Base-by-base conservation (phyloP, 2,888 invertebrate species). In the Mesorhabditis spiculigera region DNA sequence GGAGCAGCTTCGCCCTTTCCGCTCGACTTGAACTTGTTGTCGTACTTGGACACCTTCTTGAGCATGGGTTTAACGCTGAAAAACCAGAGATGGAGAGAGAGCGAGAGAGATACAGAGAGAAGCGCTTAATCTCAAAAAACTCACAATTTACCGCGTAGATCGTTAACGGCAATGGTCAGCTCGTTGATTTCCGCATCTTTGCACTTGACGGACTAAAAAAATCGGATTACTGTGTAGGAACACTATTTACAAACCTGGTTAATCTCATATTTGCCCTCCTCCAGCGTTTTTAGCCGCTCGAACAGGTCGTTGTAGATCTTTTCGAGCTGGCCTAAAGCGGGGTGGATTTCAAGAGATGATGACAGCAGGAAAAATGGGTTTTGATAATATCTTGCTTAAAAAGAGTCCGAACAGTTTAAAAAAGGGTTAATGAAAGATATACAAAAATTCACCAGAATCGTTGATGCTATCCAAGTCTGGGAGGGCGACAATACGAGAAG, bases 41-140 rank as follows among this genome's bases (percentile, higher is more conserved):
- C 95, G 90, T 95, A 95, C 91, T 97, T 97, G 89, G 96, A 96
- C 83, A 98, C 96, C 91, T 97, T 98, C 91, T 96, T 96, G 89
- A 98, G 69, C 3, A 77, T 69, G 3, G 81, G 81, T 73, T 81
- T 81, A 63, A 80, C 81, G 69, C 79, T 79, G 72, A 28, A 77
- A 73, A 67, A 67, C 8, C 4, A 43, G n/a, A 63, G 16, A 28
- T 13, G 4, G 63, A 62, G 45, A 45, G 4, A 41, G 43, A 4
- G n/a, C 4, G 62, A 44, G 5, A 1, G 43, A 62, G 5, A 62
- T 10, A 63, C 0, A 16, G 16, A 62, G 4, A 68, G 13, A 6
- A 5, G 10, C 42, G 3, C 10, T 42, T 58, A 6, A 28, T 28
- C 28, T 28, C 28, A 28, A 45, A 43, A 63, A 78, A 87, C 88